Evolutionary conservation across 2,113 vertebrate genomes (phyloP), one percentile per base, ranked within the genome.

Genomic region (Zosterops japonicus): DNA sequence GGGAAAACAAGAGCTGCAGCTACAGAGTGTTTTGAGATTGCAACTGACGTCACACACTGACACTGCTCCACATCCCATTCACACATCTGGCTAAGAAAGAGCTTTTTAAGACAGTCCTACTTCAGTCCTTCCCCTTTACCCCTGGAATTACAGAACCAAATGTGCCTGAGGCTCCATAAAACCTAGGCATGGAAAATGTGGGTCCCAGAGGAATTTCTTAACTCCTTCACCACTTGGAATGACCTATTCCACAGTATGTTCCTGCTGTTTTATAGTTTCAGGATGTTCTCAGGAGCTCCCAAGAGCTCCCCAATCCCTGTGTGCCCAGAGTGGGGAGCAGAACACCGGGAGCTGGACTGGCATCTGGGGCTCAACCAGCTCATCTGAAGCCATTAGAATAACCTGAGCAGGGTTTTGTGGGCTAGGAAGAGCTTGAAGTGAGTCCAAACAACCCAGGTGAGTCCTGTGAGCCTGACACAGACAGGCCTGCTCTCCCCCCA

Each of bases 241-340:
- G 1, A 53, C 4, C 22, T 14, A 28, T 9, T 28, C 16, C 16
- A 5, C 36, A 81, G 20, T 17, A 20, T 0, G 4, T 19, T 33
- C 47, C 50, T 50, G 60, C 35, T 20, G 29, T 28, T 24, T 36
- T 3, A 41, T 35, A 8, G 13, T 23, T 52, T 17, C 19, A 8
- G 10, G 31, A 23, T 16, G 21, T 2, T 63, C 53, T 44, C 3
- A 8, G 60, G 55, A 56, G 41, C 47, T 35, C 33, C 41, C 1
- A 5, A 59, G 76, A 23, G 41, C 39, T 42, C 59, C 1, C 4
- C 0, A 2, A 22, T 3, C 31, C 23, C 49, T 4, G 18, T 2
- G 6, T 2, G 10, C 15, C 14, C 1, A 0, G 47, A 33, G 31
- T 0, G 3, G 27, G 18, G 44, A 63, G 33, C 0, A 0, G 29